Evolutionary conservation across 2,113 vertebrate species (phyloP).

Genomic region (Chaetorhynchus papuensis): DNA sequence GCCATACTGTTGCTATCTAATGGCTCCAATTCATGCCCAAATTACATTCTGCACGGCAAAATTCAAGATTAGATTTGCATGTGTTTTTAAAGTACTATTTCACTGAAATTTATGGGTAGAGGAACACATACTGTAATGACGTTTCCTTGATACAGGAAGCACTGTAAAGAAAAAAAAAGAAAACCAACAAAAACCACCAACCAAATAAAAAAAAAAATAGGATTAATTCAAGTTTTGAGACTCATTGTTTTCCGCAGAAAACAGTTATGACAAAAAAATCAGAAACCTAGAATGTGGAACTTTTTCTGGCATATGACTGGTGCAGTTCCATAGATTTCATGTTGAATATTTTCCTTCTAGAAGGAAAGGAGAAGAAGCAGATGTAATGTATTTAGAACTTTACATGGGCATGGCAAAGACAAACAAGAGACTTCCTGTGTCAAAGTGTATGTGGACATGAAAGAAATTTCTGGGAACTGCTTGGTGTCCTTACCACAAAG

Average conservation of each 20-base stretch:
- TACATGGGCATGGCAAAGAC: neutral
- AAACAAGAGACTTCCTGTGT: neutral
- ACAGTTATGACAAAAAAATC: neutral
- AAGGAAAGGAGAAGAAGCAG: neutral
- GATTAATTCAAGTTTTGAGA: neutral
- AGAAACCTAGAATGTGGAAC: neutral
- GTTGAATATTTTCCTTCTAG: neutral
- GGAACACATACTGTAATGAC: neutral
- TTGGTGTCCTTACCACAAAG: neutral
- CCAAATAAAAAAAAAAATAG: fast-evolving
- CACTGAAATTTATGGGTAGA: neutral
- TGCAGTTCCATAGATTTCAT: neutral
- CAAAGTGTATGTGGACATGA: neutral
- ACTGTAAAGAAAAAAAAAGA: neutral
- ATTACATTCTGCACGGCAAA: neutral
- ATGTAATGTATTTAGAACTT: neutral
- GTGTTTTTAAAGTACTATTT: neutral
- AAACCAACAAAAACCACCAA: neutral
- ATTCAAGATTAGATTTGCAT: neutral
- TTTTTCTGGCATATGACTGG: neutral
- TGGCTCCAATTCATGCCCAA: neutral
- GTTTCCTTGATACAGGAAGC: neutral
- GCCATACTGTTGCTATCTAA: neutral
- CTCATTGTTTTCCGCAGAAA: neutral
- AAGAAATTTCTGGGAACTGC: neutral